Base-by-base conservation (phyloP, 2,113 vertebrate genomes). In the Sapayoa aenigma region DNA sequence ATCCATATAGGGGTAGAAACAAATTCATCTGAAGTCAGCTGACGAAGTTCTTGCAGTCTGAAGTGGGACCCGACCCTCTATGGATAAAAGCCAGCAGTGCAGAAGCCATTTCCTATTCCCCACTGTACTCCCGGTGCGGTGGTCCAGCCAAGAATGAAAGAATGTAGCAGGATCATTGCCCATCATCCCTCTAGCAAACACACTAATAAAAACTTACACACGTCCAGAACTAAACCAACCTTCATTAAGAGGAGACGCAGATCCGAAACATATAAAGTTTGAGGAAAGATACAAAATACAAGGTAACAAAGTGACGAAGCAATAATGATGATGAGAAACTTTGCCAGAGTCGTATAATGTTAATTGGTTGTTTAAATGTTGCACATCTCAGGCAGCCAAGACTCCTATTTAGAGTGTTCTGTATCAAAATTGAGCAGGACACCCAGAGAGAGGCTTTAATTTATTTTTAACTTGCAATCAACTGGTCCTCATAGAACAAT, bases 391-490 rank as follows among this genome's bases (percentile, higher is more conserved):
- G 60, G 58, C 74, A 96, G 85, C 74, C 94, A 94, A 92, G 41
- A 78, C 3, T 95, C 68, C 55, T 90, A 6, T 87, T 94, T 91
- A 93, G 55, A 87, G 42, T 27, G 35, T 15, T 90, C 20, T 81
- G 52, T 84, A 91, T 63, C 74, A 95, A 72, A 94, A 92, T 67
- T 79, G 65, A 87, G 49, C 53, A 87, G 62, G 44, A 83, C 66
- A 87, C 84, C 44, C 73, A 72, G 52, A 83, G 28, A 90, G 58
- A 83, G 44, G 5, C 42, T 95, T 92, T 95, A 87, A 94, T 95
- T 84, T 89, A 67, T 84, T 94, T 93, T 95, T 90, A 90, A 95
- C 25, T 55, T 94, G 73, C 30, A 94, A 77, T 94, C 59, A 92
- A 83, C 72, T 82, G 80, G 62, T 24, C 50, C 66, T 89, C 84